Base-by-base conservation (phyloP, 2,888 invertebrate species). In the Ornithoptera priamus region DNA sequence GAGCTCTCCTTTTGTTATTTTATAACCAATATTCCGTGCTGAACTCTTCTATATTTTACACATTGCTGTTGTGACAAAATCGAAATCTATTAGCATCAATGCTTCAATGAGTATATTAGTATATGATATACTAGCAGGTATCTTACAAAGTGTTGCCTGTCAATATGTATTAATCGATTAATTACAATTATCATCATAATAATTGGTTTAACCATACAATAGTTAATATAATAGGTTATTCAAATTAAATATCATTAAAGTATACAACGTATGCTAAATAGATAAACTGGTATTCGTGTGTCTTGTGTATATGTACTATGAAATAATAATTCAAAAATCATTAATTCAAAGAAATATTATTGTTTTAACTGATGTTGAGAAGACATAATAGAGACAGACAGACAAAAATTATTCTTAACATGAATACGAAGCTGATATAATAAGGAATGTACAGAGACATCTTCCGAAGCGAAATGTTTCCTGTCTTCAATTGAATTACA, bases 1-100 rank as follows among this genome's bases (percentile, higher is more conserved):
- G 62, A 64, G 53, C 64, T 64, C 60, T 68, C 50, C 50, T 15
- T 68, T 60, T 64, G n/a, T 64, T 30, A 46, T 46, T 42, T 67
- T 62, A 58, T 46, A 18, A 50, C 22, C 42, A 22, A 50, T 53
- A 30, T 50, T 53, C 22, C 24, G 22, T 22, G 10, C 22, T 58
- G 10, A 58, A 7, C 15, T 58, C 18, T 58, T 58, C 10, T 22
- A 58, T 58, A 22, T 22, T n/a, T 53, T 6, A 53, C 5, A 6
- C 5, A 18, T 53, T 15, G 5, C 53, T 53, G n/a, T 53, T n/a
- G 8, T n/a, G 46, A 46, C 46, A 2, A 53, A 53, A 53, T 53
- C 53, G n/a, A 50, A 39, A 50, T 50, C 18, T n/a, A n/a, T n/a
- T 53, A n/a, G 6, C 53, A 18, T 53, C 5, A 15, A 4, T 15